Base-by-base conservation (phyloP, 2,888 invertebrate genomes). In the Hoplodrina blanda region DNA sequence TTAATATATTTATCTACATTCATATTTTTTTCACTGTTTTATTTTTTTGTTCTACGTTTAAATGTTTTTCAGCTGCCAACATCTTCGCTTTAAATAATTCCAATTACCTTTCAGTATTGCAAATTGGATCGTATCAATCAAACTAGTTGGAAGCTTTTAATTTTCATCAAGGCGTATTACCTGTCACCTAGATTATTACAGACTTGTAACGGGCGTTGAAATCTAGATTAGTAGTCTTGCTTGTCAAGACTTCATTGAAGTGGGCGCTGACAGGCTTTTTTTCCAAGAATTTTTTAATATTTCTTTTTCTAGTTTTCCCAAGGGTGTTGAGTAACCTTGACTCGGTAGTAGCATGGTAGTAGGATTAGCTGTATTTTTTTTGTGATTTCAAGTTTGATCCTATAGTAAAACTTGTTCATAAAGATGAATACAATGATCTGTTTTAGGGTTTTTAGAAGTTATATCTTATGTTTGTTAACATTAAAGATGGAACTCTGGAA, bases 81-180 rank as follows among this genome's bases (percentile, higher is more conserved):
- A 62, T 10, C 76, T 55, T 75, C 69, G 52, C 65, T 17, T 79
- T 81, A 79, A 81, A 30, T 15, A 55, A 60, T 53, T 62, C 44
- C 30, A 70, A 80, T 53, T 76, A 65, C 20, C 55, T 33, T 53
- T 60, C 41, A 50, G 11, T 4, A 49, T 49, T 49, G 50, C 53
- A 68, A 81, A 81, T 76, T 64, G 68, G 30, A 25, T 33, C 55
- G 52, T 62, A 55, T 65, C 62, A 44, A 46, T 78, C 67, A 72
- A 62, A 19, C 7, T 15, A 4, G 20, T 62, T 17, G 41, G 25
- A 17, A 54, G 46, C 68, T 69, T 79, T 37, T 78, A 73, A 78
- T 73, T 69, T 66, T 59, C 62, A 44, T 11, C 11, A 1, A n/a
- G 10, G 17, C 37, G 25, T 67, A 15, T 6, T n/a, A 46, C 8